These are phyloP conservation scores for Anarhynchus alexandrinus DNA, from an alignment of 2,113 vertebrate genomes.

Conservation along the genomic window DNA sequence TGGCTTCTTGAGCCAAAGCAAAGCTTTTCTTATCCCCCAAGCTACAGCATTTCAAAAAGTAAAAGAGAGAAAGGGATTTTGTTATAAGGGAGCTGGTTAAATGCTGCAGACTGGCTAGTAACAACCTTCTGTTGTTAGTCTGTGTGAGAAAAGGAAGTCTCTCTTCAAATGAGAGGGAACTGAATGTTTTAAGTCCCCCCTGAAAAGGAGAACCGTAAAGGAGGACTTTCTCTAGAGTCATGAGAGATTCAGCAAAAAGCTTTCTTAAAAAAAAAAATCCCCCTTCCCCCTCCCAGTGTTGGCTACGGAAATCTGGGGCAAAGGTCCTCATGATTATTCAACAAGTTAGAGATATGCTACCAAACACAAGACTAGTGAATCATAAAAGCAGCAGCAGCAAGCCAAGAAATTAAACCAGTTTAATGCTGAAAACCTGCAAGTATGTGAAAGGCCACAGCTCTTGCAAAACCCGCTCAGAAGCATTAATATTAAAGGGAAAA, in stretches of 20 bases:
- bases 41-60: not conserved
- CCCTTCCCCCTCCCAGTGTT: not conserved
- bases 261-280: not conserved
- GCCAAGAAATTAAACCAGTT: slow-evolving; percentile 34
- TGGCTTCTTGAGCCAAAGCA: not conserved
- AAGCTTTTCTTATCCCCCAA: not conserved
- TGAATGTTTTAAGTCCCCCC: not conserved
- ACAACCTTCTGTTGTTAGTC: not conserved
- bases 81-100: not conserved
- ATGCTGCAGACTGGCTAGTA: not conserved
- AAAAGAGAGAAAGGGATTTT: not conserved
- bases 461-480: slow-evolving; percentile 52
- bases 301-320: slow-evolving; percentile 15
- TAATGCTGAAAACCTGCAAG: slow-evolving; percentile 56
- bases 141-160: not conserved
- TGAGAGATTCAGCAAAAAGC: not conserved
- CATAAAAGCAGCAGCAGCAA: not conserved
- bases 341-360: not conserved
- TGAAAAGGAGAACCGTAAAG: not conserved
- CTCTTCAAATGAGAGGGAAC: not conserved
- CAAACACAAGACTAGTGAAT: slow-evolving; percentile 10
- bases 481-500: not conserved
- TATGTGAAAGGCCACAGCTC: slow-evolving; percentile 69
- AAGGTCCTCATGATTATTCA: slow-evolving; percentile 62
- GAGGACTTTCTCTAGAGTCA: not conserved